A percentile compares a stretch with the other conserved stretches of the same genome.
Evolutionary conservation across 35 echinoderm and acorn worm genomes (phyloP).

Genomic region (Lytechinus pictus): DNA sequence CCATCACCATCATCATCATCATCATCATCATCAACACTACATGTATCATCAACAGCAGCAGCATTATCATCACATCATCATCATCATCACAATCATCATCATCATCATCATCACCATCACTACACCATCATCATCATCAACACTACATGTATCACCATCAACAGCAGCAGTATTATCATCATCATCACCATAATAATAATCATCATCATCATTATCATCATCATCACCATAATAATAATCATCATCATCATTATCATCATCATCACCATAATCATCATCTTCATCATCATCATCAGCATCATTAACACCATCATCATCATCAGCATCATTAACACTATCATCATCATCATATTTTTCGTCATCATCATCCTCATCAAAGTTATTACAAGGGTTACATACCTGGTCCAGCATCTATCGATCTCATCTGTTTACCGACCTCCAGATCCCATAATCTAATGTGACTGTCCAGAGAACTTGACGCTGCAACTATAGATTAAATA

Average conservation of each 20-base stretch:
- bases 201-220: too few species aligned
- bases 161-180: too few species aligned
- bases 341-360: background rate
- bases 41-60: background rate
- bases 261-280: background rate
- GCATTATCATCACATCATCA: background rate
- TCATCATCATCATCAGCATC: background rate
- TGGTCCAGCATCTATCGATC: conserved; percentile 92
- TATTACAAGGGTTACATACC: conserved; percentile 25
- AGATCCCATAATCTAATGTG: conserved; percentile 97
- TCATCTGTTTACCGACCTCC: conserved; percentile 95
- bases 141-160: too few species aligned
- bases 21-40: background rate
- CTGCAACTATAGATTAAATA: conserved; percentile 67
- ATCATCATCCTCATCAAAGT: background rate
- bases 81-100: too few species aligned
- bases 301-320: too few species aligned
- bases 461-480: conserved; percentile 92
- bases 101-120: background rate
- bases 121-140: background rate
- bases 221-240: too few species aligned
- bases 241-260: background rate
- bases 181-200: background rate
- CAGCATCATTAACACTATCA: background rate
- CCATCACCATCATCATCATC: background rate